Percentiles rank a stretch among this genome's conserved stretches.
Evolutionary conservation across 1,140 invertebrate species (phyloP).

Genomic region (Ruditapes philippinarum): DNA sequence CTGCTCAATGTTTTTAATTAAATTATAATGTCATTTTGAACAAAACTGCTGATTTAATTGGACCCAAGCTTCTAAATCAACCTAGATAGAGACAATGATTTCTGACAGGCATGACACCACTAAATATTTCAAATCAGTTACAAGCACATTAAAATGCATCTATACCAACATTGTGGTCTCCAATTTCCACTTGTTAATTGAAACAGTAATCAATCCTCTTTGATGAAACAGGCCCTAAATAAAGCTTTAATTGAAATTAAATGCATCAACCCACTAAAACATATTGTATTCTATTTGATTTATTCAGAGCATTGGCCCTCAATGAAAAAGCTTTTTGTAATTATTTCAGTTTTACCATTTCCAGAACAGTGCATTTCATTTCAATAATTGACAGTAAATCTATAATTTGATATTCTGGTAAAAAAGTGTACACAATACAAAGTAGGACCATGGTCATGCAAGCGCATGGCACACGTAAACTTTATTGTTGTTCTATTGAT

Average conservation of each 20-base stretch:
- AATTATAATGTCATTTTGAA: no score
- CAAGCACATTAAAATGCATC: background rate
- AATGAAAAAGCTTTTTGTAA: background rate
- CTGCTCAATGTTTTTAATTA: no score
- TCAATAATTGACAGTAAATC: background rate
- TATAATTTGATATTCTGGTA: no score
- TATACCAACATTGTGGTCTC: background rate
- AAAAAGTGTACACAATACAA: no score
- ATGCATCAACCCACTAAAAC: background rate
- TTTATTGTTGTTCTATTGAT: background rate
- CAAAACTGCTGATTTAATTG: no score
- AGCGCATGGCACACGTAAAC: background rate
- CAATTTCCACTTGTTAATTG: background rate
- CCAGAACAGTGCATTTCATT: background rate
- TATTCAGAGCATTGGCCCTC: background rate
- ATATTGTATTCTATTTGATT: background rate
- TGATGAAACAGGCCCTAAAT: no score
- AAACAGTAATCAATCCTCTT: background rate
- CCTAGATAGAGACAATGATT: no score
- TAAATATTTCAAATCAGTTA: no score
- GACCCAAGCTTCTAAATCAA: no score
- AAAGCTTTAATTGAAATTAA: constrained; percentile 2
- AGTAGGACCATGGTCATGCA: no score
- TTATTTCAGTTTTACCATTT: background rate
- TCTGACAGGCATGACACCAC: no score